Conservation (phyloP, 2,797 vertebrate genomes). For the Eutrigla gurnardus region DNA sequence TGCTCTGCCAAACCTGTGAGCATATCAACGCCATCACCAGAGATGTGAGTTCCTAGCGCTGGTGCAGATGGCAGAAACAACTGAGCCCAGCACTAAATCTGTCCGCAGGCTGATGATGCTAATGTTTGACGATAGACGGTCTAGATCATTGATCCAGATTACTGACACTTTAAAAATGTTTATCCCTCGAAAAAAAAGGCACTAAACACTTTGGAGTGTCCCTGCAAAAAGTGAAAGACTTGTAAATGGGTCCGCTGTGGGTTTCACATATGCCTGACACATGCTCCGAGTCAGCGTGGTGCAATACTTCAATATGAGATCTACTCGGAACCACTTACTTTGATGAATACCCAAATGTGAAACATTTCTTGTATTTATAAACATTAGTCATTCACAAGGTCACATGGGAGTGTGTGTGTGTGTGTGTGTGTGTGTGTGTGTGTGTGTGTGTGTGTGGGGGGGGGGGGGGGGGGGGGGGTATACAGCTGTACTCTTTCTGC, state of each 20-base stretch:
- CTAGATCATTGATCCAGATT: constrained; percentile 24
- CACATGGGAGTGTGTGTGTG: neutral
- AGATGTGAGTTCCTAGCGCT: constrained; percentile 21
- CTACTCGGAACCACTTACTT: neutral
- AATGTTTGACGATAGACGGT: constrained; percentile 3
- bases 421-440: no score
- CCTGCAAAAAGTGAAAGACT: neutral
- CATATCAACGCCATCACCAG: constrained; percentile 23
- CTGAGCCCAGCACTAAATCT: constrained; percentile 17
- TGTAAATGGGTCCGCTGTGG: neutral
- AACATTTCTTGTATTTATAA: constrained; percentile 9
- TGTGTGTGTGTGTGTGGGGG: no score
- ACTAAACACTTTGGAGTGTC: neutral
- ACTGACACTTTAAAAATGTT: constrained; percentile 4
- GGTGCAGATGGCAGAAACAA: constrained; percentile 28
- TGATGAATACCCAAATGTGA: neutral
- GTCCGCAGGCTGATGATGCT: constrained; percentile 6
- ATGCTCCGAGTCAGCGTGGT: neutral
- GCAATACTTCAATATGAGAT: neutral
- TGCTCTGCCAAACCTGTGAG: constrained; percentile 38
- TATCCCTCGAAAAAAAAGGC: neutral
- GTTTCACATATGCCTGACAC: constrained; percentile 1
- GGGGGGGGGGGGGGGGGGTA: neutral
- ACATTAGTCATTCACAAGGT: constrained; percentile 27
- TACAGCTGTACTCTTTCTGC: constrained; percentile 33